Conservation (phyloP, 1,140 invertebrate genomes). For the Nasonia longicornis region DNA sequence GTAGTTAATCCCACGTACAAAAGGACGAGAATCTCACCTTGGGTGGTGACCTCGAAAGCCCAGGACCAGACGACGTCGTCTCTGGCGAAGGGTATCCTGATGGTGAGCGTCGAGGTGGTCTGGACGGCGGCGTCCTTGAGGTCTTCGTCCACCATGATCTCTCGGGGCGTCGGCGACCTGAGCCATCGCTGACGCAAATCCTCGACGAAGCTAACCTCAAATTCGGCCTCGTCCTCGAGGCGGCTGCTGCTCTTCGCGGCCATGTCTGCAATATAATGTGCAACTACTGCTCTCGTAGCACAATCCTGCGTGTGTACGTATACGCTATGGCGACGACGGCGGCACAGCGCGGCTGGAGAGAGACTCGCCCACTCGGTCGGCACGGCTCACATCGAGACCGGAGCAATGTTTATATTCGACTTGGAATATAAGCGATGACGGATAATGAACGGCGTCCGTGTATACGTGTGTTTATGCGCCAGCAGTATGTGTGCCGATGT, state of each 20-base stretch:
- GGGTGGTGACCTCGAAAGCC: conserved; percentile 50
- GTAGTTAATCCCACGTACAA: too few species aligned
- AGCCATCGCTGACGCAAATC: conserved; percentile 15
- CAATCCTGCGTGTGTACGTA: background rate
- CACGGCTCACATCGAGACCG: background rate
- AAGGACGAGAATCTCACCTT: conserved; percentile 43
- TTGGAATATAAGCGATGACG: too few species aligned
- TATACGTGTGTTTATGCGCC: background rate
- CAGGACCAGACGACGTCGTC: conserved; percentile 46
- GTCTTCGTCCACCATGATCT: conserved; percentile 16
- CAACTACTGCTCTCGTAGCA: background rate
- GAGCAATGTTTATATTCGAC: background rate
- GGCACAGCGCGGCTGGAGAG: background rate
- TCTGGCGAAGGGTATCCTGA: background rate
- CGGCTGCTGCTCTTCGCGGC: background rate
- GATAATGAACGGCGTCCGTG: background rate
- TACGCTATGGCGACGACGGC: conserved; percentile 16
- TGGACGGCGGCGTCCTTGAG: conserved; percentile 7
- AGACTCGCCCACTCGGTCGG: background rate
- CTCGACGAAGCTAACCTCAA: conserved; percentile 32
- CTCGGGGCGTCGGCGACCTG: background rate
- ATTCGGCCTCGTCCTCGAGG: background rate
- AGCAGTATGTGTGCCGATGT: too few species aligned
- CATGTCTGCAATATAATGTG: background rate
- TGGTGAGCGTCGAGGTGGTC: background rate